phyloP scores from a whole-genome alignment of 2,113 vertebrate species.

The Casuarius casuarius region DNA sequence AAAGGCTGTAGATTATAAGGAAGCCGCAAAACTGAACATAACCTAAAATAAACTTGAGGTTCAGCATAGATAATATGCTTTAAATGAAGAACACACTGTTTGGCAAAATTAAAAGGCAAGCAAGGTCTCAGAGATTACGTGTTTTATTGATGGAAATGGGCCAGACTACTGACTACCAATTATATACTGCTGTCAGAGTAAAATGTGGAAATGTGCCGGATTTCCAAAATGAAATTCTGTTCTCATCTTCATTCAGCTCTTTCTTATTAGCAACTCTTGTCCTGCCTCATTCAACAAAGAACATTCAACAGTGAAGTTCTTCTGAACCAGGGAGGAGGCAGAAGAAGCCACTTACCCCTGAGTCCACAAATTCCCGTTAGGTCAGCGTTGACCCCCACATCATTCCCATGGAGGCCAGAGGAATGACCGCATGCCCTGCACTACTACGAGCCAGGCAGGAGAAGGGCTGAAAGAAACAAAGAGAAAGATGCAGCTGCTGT shows the following conservation, averaged over 20 bases:
- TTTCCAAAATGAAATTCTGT: neutral
- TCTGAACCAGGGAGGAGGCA: neutral
- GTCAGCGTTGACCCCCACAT: fast-evolving
- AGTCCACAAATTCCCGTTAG: no score
- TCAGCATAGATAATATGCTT: constrained; percentile 61
- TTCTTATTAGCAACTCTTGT: neutral
- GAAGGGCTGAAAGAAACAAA: fast-evolving
- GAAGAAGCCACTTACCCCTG: neutral
- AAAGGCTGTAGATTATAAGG: constrained; percentile 63
- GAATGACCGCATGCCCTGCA: fast-evolving
- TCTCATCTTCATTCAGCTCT: neutral
- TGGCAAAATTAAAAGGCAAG: constrained; percentile 60
- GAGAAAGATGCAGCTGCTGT: neutral
- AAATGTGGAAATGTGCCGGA: neutral
- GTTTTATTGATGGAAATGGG: constrained; percentile 22
- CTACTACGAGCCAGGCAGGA: neutral
- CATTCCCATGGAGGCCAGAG: fast-evolving
- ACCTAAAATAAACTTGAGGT: constrained; percentile 62
- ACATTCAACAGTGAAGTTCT: neutral
- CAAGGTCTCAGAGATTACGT: constrained; percentile 48
- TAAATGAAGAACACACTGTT: constrained; percentile 29
- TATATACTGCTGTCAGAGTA: neutral
- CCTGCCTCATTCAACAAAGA: neutral
- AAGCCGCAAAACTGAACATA: constrained; percentile 38
- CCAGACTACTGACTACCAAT: constrained; percentile 23